Evolutionary conservation across 2,888 invertebrate species (phyloP), one percentile per base, ranked within the genome.

Genomic region (Cybosia mesomella): DNA sequence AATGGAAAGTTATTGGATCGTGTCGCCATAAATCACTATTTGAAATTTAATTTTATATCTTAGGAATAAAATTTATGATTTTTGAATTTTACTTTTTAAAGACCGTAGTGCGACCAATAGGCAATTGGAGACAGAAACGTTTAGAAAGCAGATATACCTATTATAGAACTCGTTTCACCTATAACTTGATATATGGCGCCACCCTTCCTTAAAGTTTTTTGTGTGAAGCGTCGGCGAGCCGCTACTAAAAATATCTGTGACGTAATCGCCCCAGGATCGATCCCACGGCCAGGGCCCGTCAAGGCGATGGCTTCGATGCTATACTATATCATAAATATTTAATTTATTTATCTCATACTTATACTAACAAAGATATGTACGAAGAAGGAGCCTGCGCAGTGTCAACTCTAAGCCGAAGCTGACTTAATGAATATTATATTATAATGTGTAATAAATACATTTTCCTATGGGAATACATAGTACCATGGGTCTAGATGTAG

Each of bases 211-310:
- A 49, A 87, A 85, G 78, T 91, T 94, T 93, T 92, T 93, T 94
- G 89, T 88, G 76, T 77, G 88, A 81, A 89, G 86, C 89, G 89
- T 89, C 92, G 87, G 85, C 89, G 87, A 83, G 87, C 78, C 79
- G 79, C 73, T 71, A 83, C 93, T 93, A 93, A 91, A 94, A 93
- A 94, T 94, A 94, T 83, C 89, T 85, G 83, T 94, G 94, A 94
- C 91, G 93, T 87, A 90, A 91, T 75, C 71, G 70, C 71, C 68
- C 76, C 83, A 83, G 84, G 81, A 81, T 77, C 84, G 87, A 84
- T 92, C 92, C 91, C 92, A 92, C 91, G 92, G 87, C 83, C 85
- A 79, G 83, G n/a, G 55, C 72, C 74, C 68, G 64, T 32, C 67
- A 61, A 61, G 72, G 66, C 76, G 74, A 85, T 75, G 85, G 73